These are phyloP conservation scores for Macquaria ambigua DNA, from an alignment of 2,113 vertebrate species.

Conservation along the genomic window DNA sequence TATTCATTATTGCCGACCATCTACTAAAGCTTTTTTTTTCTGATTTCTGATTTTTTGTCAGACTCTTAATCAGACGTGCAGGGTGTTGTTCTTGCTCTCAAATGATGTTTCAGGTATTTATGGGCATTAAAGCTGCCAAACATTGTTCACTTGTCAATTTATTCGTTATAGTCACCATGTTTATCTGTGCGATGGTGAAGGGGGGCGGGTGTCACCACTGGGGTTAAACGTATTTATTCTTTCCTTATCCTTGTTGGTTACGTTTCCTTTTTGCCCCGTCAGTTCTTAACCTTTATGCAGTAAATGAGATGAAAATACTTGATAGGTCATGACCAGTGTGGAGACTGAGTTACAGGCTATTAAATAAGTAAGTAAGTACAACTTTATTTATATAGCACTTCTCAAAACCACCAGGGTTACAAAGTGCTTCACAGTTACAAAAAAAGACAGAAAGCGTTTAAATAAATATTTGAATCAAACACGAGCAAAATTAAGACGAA, in stretches of 20 bases:
- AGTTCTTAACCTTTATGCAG: neutral
- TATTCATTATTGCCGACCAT: neutral
- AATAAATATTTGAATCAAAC: too few species aligned
- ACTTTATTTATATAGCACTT: too few species aligned
- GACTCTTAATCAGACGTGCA: neutral
- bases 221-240: neutral
- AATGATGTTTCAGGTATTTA: conserved; percentile 3
- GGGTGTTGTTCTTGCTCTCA: neutral
- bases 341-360: neutral
- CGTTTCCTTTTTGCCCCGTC: neutral
- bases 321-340: neutral
- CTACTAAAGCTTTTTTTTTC: neutral
- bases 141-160: neutral
- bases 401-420: too few species aligned
- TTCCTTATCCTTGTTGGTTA: neutral
- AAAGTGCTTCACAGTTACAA: too few species aligned
- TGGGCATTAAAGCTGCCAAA: conserved; percentile 22
- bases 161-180: neutral
- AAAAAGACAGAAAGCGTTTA: too few species aligned
- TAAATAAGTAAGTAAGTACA: neutral
- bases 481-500: too few species aligned
- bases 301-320: neutral
- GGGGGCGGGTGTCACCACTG: neutral
- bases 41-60: neutral
- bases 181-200: neutral